phyloP scores from a whole-genome alignment of 1,140 invertebrate species.

The Brachionus rubens region DNA sequence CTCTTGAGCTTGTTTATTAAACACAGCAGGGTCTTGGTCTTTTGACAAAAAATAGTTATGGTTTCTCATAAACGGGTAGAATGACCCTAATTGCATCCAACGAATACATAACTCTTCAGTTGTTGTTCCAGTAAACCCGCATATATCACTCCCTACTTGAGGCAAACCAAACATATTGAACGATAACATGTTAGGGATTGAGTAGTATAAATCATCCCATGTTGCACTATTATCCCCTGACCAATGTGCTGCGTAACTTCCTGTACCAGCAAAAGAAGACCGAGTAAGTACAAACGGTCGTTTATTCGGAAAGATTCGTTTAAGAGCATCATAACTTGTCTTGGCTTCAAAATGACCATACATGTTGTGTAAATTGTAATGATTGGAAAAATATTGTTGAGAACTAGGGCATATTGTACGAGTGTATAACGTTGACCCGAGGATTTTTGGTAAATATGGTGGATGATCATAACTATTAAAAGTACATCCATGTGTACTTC shows the following conservation, averaged over 20 bases:
- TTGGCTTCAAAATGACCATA: constrained; percentile 63
- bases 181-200: constrained; percentile 53
- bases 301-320: constrained; percentile 53
- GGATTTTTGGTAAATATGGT: constrained; percentile 57
- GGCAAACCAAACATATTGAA: constrained; percentile 65
- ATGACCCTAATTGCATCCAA: constrained; percentile 66
- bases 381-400: constrained; percentile 64
- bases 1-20: constrained; percentile 43
- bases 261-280: constrained; percentile 75
- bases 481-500: constrained; percentile 64
- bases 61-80: constrained; percentile 66
- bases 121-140: constrained; percentile 63
- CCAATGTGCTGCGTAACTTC: constrained; percentile 81
- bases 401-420: constrained; percentile 34
- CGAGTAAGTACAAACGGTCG: constrained; percentile 78
- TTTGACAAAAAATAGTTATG: constrained; percentile 51
- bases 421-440: constrained; percentile 51
- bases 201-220: constrained; percentile 56
- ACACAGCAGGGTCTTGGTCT: constrained; percentile 54
- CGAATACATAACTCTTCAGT: constrained; percentile 60
- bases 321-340: constrained; percentile 60
- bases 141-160: constrained; percentile 82
- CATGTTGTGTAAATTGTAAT: constrained; percentile 70
- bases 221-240: constrained; percentile 66
- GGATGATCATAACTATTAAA: constrained; percentile 64